phyloP scores from a whole-genome alignment of 2,113 vertebrate species.

The Rafetus swinhoei region DNA sequence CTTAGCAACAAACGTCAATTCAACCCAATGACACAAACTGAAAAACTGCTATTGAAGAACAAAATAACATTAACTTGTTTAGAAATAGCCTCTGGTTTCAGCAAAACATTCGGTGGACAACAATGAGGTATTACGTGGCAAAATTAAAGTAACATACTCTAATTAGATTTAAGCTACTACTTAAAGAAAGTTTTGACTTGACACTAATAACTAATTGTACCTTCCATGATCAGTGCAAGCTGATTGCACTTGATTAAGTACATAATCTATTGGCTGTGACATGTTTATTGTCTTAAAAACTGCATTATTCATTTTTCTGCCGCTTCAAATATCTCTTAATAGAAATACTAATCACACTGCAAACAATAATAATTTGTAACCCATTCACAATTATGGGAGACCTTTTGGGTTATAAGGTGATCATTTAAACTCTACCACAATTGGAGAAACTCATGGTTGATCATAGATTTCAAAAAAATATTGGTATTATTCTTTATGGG shows the following conservation, averaged over 20 bases:
- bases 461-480: neutral
- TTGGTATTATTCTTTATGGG: too few species aligned
- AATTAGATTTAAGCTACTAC: conserved; percentile 75
- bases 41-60: conserved; percentile 27
- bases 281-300: conserved; percentile 68
- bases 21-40: neutral
- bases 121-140: conserved; percentile 63
- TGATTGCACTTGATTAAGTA: conserved; percentile 75
- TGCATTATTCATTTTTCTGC: conserved; percentile 53
- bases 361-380: neutral
- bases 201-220: conserved; percentile 76
- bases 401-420: neutral
- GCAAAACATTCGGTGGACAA: conserved; percentile 62
- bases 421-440: neutral
- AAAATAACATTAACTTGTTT: conserved; percentile 14
- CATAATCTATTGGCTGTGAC: conserved; percentile 63
- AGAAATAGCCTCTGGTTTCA: conserved; percentile 58
- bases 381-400: neutral
- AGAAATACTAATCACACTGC: neutral
- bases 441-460: neutral
- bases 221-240: conserved; percentile 74
- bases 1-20: conserved; percentile 20
- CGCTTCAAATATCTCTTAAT: conserved; percentile 39
- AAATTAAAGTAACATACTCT: conserved; percentile 59
- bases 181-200: conserved; percentile 76